A percentile compares a stretch with the other conserved stretches of the same genome.
phyloP scores from a whole-genome alignment of 2,797 vertebrate species.

The Aplochiton taeniatus region DNA sequence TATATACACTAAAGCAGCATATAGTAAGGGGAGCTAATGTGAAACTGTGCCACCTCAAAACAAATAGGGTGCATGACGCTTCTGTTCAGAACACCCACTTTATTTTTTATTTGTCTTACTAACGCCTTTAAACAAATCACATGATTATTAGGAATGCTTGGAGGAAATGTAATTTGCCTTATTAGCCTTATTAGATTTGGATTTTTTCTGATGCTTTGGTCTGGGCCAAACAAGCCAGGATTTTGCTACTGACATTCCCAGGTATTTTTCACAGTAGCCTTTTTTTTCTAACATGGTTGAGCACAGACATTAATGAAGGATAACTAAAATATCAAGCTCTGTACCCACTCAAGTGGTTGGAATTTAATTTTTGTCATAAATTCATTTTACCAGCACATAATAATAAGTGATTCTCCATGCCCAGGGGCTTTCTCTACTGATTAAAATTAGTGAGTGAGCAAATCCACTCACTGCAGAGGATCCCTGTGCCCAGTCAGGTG shows the following conservation, averaged over 20 bases:
- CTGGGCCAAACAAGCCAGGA: conserved; percentile 15
- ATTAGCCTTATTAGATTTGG: neutral
- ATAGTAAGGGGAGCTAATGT: too few species aligned
- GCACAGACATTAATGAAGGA: conserved; percentile 18
- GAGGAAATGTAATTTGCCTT: neutral
- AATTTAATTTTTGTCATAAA: conserved; percentile 49
- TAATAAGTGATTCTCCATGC: conserved; percentile 43
- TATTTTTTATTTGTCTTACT: too few species aligned
- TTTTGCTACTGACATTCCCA: conserved; percentile 8
- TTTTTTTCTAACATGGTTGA: neutral
- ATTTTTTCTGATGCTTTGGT: conserved; percentile 14
- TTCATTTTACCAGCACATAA: conserved; percentile 36
- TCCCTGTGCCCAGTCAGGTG: too few species aligned
- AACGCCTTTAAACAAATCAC: too few species aligned
- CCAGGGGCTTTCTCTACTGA: conserved; percentile 35
- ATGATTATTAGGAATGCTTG: neutral
- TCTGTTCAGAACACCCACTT: too few species aligned
- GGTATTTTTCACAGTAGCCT: conserved; percentile 14
- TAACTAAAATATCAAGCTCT: conserved; percentile 30
- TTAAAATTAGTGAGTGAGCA: conserved; percentile 42
- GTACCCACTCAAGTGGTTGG: conserved; percentile 32
- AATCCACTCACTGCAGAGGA: too few species aligned
- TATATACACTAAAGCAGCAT: too few species aligned
- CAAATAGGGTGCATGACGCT: too few species aligned
- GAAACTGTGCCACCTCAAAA: too few species aligned